Evolutionary conservation across 2,113 vertebrate species (phyloP).

Genomic region (zebrafish (Danio rerio)): DNA sequence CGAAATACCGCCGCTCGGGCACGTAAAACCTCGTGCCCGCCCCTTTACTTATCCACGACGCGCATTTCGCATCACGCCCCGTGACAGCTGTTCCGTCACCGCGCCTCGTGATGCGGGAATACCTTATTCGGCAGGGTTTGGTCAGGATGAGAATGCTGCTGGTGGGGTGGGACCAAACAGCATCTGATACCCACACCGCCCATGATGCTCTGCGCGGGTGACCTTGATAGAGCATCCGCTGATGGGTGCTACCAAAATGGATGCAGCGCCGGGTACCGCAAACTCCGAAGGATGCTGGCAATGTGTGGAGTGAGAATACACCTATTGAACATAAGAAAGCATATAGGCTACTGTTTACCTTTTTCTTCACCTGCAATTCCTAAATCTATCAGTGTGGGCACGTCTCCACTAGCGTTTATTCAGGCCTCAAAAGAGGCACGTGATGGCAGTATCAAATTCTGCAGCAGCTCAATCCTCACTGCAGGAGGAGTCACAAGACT

Average conservation of each 20-base stretch:
- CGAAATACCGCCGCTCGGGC: conserved; percentile 39
- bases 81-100: conserved; percentile 42
- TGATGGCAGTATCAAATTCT: conserved; percentile 22
- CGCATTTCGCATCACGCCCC: conserved; percentile 45
- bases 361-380: too few relatives aligned
- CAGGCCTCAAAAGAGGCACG: conserved; percentile 21
- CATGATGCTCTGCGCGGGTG: conserved; percentile 65
- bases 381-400: background rate
- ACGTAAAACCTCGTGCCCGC: conserved; percentile 41
- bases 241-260: conserved; percentile 47
- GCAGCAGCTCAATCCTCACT: background rate
- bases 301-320: background rate
- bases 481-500: background rate
- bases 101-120: conserved; percentile 33
- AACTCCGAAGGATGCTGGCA: background rate
- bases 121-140: conserved; percentile 12
- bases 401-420: background rate
- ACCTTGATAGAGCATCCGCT: conserved; percentile 70
- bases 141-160: background rate
- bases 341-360: background rate
- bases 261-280: conserved; percentile 37
- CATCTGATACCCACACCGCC: conserved; percentile 47
- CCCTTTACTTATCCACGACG: conserved; percentile 26
- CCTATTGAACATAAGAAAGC: background rate
- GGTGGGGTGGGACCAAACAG: conserved; percentile 25